Conservation (phyloP, 2,888 invertebrate genomes). For the Cyaniris semiargus region DNA sequence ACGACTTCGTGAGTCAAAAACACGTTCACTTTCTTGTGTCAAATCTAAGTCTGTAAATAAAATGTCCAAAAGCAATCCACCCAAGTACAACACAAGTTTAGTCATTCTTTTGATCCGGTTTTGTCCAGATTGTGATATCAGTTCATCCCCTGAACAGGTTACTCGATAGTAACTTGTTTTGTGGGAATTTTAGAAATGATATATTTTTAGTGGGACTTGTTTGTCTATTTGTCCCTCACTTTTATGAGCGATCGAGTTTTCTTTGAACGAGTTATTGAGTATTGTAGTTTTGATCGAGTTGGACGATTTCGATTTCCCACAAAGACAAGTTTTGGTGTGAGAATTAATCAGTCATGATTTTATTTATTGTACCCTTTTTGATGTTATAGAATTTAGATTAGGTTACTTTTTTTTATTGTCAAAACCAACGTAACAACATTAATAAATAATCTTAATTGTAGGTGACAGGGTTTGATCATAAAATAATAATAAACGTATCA, state of each 20-base stretch:
- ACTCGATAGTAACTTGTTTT: slow-evolving; percentile 40
- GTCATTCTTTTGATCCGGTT: slow-evolving; percentile 39
- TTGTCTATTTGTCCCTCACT: slow-evolving; percentile 48
- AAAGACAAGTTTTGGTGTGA: background rate
- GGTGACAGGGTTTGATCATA: too few relatives aligned
- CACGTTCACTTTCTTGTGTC: background rate
- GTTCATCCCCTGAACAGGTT: slow-evolving; percentile 52
- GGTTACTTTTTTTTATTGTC: too few relatives aligned
- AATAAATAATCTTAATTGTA: too few relatives aligned
- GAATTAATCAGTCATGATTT: background rate
- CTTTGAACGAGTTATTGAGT: slow-evolving; percentile 47
- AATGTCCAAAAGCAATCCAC: slow-evolving; percentile 32
- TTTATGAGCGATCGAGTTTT: slow-evolving; percentile 49
- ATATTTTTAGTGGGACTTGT: slow-evolving; percentile 53
- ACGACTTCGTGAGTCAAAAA: background rate
- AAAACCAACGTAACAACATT: too few relatives aligned
- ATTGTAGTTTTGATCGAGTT: slow-evolving; percentile 34
- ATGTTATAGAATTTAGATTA: background rate
- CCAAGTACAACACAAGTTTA: slow-evolving; percentile 35
- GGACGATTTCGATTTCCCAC: slow-evolving; percentile 8
- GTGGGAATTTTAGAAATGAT: slow-evolving; percentile 52
- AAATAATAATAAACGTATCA: too few relatives aligned
- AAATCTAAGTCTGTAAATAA: background rate
- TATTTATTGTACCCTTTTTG: background rate
- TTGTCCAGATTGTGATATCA: slow-evolving; percentile 37